Evolutionary conservation across 2,888 invertebrate species (phyloP), one percentile per base, ranked within the genome.

Genomic region (Ethmia dodecea): DNA sequence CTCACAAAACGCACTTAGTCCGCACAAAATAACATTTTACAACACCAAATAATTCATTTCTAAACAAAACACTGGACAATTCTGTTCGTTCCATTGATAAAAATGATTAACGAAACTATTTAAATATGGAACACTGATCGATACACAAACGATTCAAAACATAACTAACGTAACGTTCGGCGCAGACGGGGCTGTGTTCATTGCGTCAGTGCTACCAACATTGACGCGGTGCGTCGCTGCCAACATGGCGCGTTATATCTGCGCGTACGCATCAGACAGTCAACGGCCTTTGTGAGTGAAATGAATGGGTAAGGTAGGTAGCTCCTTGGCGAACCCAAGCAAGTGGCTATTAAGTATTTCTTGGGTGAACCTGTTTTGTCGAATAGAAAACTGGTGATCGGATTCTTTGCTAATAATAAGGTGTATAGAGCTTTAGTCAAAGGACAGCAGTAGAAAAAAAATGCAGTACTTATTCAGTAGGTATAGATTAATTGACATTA

Each of bases 91-190:
- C 60, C 69, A 79, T 77, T 75, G 57, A 68, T 55, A 47, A 65
- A 61, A 43, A 46, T 37, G 15, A 29, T 38, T 38, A 46, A 51
- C 8, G 11, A 26, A 11, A 26, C 12, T 45, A 45, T 48, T 56
- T 40, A 44, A 52, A 49, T 33, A 37, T 40, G 43, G 35, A 48
- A 51, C 36, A 49, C 40, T 37, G 39, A 49, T 52, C 51, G 24
- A 31, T n/a, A n/a, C n/a, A 55, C 57, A 51, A 66, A 68, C 63
- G 42, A 64, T 72, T 75, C 64, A 76, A 74, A 76, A 73, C 68
- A 74, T 64, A 73, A 69, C 60, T 64, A 73, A 69, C 60, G 52
- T 73, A 78, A 77, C 76, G 79, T 73, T 67, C 59, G 63, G 5
- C 61, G 56, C 67, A 66, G 60, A 63, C 63, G 67, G 58, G 22